Evolutionary conservation across 2,797 vertebrate species (phyloP).

Genomic region (Lemur catta): DNA sequence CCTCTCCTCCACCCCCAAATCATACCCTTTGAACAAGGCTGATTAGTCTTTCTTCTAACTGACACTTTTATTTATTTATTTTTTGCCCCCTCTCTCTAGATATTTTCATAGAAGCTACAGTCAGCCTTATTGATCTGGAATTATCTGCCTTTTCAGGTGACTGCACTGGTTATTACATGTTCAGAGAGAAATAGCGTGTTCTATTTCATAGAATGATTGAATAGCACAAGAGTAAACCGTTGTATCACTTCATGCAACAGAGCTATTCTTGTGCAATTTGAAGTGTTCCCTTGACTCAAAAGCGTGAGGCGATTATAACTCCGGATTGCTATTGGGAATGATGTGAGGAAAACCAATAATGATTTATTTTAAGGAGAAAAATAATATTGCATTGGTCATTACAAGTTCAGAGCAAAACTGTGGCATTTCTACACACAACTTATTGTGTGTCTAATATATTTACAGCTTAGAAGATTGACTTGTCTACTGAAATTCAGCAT

Average conservation of each 20-base stretch:
- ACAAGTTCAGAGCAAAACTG: conserved; percentile 41
- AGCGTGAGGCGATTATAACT: not conserved
- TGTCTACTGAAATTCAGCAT: not conserved
- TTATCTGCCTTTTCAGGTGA: not conserved
- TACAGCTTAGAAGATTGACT: not conserved
- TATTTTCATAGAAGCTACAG: not conserved
- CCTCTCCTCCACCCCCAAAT: not conserved
- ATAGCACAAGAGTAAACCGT: not conserved
- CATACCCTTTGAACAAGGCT: not conserved
- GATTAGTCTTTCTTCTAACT: not conserved
- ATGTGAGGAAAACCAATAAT: not conserved
- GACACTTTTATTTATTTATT: not conserved
- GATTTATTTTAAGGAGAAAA: conserved; percentile 34
- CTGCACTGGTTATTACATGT: not conserved
- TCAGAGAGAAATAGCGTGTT: not conserved
- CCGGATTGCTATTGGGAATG: not conserved
- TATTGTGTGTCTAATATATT: not conserved
- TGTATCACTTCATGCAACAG: not conserved
- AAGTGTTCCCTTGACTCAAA: not conserved
- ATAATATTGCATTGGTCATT: not conserved
- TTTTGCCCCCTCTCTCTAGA: not conserved
- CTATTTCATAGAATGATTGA: not conserved
- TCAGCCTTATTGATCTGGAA: not conserved
- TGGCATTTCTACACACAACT: not conserved
- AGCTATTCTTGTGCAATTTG: not conserved